A percentile compares a stretch with the other conserved stretches of the same genome.
phyloP scores from a whole-genome alignment of 2,888 invertebrate genomes.

The Nephrotoma appendiculata region DNA sequence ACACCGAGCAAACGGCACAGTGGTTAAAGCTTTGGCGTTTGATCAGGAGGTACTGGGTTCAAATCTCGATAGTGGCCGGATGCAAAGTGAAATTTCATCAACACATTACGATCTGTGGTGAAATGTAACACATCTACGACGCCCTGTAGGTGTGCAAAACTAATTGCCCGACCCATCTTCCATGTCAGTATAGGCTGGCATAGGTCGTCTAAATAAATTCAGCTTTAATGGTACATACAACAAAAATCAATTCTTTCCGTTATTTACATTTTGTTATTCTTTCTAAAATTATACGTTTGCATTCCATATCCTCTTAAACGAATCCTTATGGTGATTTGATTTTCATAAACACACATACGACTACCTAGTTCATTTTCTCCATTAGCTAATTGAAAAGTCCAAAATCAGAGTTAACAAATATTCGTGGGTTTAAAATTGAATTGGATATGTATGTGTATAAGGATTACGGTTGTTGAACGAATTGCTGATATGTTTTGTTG shows the following conservation, averaged over 20 bases:
- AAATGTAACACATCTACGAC: too few species aligned
- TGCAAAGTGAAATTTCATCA: too few species aligned
- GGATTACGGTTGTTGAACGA: not conserved
- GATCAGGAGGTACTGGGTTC: too few species aligned
- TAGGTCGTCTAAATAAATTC: too few species aligned
- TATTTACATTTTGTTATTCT: not conserved
- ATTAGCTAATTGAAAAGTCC: slow-evolving; percentile 4
- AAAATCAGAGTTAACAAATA: not conserved
- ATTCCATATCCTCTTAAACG: not conserved
- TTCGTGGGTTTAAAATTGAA: not conserved
- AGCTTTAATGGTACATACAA: not conserved
- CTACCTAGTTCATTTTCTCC: not conserved
- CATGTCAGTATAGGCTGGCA: too few species aligned
- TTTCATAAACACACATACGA: not conserved
- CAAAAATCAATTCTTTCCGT: not conserved
- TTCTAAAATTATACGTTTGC: not conserved
- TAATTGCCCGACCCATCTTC: too few species aligned
- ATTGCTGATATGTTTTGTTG: not conserved
- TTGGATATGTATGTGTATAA: not conserved
- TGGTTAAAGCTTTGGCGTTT: too few species aligned
- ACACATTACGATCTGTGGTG: too few species aligned
- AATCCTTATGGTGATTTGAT: not conserved
- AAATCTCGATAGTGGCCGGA: too few species aligned
- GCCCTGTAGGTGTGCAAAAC: too few species aligned
- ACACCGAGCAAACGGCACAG: too few species aligned